These are phyloP conservation scores for Trissolcus brochymenae DNA, from an alignment of 2,888 invertebrate genomes.

Conservation along the genomic window DNA sequence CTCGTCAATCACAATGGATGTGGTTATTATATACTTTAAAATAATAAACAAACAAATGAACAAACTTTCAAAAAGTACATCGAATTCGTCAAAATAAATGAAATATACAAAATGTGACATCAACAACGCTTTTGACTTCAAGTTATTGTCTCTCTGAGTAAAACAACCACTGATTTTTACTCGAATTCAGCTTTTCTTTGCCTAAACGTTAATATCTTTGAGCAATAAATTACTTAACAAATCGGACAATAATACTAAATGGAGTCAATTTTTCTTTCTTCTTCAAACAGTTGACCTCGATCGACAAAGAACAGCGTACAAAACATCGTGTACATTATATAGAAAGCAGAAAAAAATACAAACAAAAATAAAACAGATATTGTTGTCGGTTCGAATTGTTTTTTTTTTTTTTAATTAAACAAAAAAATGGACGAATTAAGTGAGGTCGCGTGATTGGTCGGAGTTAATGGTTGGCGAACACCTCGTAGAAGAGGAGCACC, in stretches of 20 bases:
- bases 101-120: background rate
- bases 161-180: too few species aligned
- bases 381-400: background rate
- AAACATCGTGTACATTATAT: background rate
- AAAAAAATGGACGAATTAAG: conserved; percentile 10
- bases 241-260: conserved; percentile 25
- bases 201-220: background rate
- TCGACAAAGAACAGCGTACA: background rate
- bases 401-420: background rate
- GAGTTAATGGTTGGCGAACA: conserved; percentile 30
- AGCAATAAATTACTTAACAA: conserved; percentile 3
- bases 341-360: background rate
- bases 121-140: background rate
- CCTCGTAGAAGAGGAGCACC: conserved; percentile 97
- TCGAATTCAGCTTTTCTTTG: too few species aligned
- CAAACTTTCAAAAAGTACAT: background rate
- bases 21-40: background rate
- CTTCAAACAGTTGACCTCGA: conserved; percentile 6
- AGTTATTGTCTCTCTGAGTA: too few species aligned
- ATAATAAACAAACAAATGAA: background rate
- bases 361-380: background rate
- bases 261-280: conserved; percentile 6
- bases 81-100: background rate
- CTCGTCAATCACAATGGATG: too few species aligned
- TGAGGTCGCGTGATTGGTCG: conserved; percentile 11